Percentiles rank a stretch among this genome's conserved stretches.
Evolutionary conservation across 2,888 invertebrate genomes (phyloP).

Genomic region (Herminia tarsipennalis): DNA sequence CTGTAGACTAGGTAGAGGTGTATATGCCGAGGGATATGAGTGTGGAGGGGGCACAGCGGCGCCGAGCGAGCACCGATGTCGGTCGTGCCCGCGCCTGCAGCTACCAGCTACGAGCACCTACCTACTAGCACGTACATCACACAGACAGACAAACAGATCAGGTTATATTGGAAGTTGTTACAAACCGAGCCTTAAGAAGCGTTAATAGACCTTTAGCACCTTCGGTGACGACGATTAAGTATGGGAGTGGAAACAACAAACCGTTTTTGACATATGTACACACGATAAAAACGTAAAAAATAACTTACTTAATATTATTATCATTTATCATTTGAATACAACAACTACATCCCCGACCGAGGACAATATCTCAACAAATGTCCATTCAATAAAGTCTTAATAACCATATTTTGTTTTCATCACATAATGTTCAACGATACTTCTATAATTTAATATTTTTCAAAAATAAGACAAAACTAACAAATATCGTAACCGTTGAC

Average conservation of each 20-base stretch:
- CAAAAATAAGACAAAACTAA: conserved; percentile 71
- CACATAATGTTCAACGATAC: conserved; percentile 86
- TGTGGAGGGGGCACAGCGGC: conserved; percentile 28
- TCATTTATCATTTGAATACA: conserved; percentile 83
- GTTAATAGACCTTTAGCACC: conserved; percentile 84
- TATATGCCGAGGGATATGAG: conserved; percentile 46
- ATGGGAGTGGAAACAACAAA: conserved; percentile 80
- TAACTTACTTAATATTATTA: conserved; percentile 86
- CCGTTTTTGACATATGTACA: conserved; percentile 79
- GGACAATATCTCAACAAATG: conserved; percentile 84
- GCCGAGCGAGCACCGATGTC: conserved; percentile 12
- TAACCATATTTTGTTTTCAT: conserved; percentile 78
- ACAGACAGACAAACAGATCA: conserved; percentile 51
- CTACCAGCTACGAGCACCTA: conserved; percentile 16
- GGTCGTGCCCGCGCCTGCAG: conserved; percentile 16
- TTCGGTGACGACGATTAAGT: conserved; percentile 77
- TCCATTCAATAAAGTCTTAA: conserved; percentile 83
- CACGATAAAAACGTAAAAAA: conserved; percentile 86
- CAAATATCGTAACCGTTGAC: conserved; percentile 66
- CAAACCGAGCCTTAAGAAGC: conserved; percentile 75
- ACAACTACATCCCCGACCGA: conserved; percentile 81
- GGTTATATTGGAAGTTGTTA: conserved; percentile 48
- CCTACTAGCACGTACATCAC: conserved; percentile 21
- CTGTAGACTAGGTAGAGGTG: conserved; percentile 35
- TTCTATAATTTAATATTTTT: conserved; percentile 71